Conservation (phyloP, 2,888 invertebrate species). For the Lasioglossum morio region DNA sequence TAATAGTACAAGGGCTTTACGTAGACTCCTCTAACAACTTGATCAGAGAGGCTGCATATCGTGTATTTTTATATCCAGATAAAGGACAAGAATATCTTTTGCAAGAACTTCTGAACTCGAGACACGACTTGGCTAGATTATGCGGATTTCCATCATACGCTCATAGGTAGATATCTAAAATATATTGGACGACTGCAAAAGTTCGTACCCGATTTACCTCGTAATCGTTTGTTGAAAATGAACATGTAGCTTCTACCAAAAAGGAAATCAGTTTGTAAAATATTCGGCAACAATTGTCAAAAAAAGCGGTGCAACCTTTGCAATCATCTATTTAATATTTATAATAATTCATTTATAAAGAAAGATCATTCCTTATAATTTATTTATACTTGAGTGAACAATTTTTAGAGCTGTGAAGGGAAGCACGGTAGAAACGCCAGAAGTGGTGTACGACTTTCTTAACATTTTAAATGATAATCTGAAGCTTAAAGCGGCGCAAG, state of each 20-base stretch:
- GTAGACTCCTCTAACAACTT: slow-evolving; percentile 92
- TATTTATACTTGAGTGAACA: neutral
- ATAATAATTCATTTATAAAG: slow-evolving; percentile 18
- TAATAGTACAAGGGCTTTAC: slow-evolving; percentile 92
- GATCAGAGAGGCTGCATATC: slow-evolving; percentile 95
- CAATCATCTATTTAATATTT: neutral
- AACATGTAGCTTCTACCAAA: too few species aligned
- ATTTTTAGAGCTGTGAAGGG: slow-evolving; percentile 91
- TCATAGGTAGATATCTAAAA: slow-evolving; percentile 87
- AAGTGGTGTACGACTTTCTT: slow-evolving; percentile 92
- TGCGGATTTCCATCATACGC: slow-evolving; percentile 97
- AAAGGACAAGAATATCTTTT: slow-evolving; percentile 91
- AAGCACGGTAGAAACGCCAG: slow-evolving; percentile 93
- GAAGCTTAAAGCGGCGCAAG: slow-evolving; percentile 89
- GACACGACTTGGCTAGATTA: slow-evolving; percentile 92
- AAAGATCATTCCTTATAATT: neutral
- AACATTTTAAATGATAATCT: slow-evolving; percentile 90
- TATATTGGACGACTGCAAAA: too few species aligned
- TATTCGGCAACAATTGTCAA: too few species aligned
- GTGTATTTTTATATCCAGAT: slow-evolving; percentile 93
- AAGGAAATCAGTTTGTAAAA: too few species aligned
- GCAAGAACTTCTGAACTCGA: slow-evolving; percentile 89
- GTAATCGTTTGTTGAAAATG: too few species aligned
- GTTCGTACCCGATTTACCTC: too few species aligned
- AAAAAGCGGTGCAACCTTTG: too few species aligned